Percentiles rank a stretch among this genome's conserved stretches.
Conservation (phyloP, 2,797 vertebrate species). For the Mycteria americana region DNA sequence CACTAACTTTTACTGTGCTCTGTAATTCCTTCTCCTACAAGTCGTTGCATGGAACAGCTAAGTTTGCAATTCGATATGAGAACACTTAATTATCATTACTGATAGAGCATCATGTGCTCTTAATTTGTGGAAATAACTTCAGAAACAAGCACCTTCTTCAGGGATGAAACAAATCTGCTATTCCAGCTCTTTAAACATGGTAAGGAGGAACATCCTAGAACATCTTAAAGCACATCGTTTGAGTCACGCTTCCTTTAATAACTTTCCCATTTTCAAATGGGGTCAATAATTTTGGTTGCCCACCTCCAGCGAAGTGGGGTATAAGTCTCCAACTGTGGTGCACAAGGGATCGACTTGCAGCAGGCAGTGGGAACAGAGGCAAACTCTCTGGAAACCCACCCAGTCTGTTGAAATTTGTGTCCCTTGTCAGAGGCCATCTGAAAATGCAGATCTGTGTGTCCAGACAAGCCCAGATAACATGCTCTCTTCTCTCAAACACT, state of each 20-base stretch:
- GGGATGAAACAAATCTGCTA: neutral
- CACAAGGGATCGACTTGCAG: neutral
- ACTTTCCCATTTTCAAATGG: neutral
- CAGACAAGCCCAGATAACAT: neutral
- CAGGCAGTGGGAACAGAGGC: neutral
- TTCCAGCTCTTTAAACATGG: neutral
- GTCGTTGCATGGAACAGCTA: neutral
- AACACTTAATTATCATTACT: neutral
- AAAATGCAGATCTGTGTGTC: neutral
- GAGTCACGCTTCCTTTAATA: neutral
- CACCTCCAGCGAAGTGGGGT: too few species aligned
- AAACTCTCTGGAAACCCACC: neutral
- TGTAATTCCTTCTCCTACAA: neutral
- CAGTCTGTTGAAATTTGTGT: neutral
- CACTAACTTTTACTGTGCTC: neutral
- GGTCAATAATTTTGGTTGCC: neutral
- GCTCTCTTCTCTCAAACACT: neutral
- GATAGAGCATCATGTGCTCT: neutral
- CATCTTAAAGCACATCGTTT: fast-evolving
- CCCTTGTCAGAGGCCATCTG: neutral
- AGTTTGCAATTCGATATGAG: neutral
- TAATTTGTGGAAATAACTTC: neutral
- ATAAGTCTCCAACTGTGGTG: too few species aligned
- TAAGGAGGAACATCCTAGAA: neutral
- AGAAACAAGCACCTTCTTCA: neutral